These are phyloP conservation scores for Drosophila rhopaloa DNA, from an alignment of 1,140 invertebrate species.

Conservation along the genomic window DNA sequence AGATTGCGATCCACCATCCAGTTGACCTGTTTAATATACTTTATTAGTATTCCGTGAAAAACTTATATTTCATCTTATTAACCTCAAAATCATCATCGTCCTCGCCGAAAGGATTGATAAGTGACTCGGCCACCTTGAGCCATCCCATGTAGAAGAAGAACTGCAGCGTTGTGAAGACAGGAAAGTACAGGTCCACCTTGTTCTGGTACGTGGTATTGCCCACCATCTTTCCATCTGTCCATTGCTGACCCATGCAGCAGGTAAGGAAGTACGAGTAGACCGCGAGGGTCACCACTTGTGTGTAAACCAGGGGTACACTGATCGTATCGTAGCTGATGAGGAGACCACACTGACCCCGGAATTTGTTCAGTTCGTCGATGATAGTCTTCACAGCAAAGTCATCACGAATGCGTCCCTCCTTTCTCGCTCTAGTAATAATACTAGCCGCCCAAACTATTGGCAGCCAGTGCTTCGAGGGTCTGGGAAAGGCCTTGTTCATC, in stretches of 20 bases:
- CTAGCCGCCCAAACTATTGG: conserved; percentile 97
- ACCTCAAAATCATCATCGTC: conserved; percentile 91
- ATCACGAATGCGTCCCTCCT: conserved; percentile 95
- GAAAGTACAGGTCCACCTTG: conserved; percentile 91
- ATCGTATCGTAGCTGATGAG: conserved; percentile 95
- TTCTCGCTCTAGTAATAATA: conserved; percentile 93
- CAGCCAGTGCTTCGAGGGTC: conserved; percentile 97
- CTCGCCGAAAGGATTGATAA: conserved; percentile 94
- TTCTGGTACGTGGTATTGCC: conserved; percentile 83
- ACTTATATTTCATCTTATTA: not conserved
- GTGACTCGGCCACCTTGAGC: conserved; percentile 93
- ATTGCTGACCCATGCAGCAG: conserved; percentile 91
- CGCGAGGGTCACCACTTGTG: conserved; percentile 96
- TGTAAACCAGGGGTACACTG: conserved; percentile 97
- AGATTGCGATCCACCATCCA: conserved; percentile 96
- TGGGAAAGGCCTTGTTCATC: conserved; percentile 92
- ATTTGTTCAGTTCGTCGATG: conserved; percentile 95
- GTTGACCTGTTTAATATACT: conserved; percentile 90
- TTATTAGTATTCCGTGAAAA: not conserved
- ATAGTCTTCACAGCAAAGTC: conserved; percentile 97
- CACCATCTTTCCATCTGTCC: conserved; percentile 86
- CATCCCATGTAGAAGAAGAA: conserved; percentile 96
- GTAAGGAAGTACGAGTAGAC: conserved; percentile 96
- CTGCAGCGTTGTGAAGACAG: conserved; percentile 93
- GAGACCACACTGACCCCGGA: conserved; percentile 93